These are phyloP conservation scores for Eurystomus gularis DNA, from an alignment of 2,113 vertebrate species.

Conservation along the genomic window DNA sequence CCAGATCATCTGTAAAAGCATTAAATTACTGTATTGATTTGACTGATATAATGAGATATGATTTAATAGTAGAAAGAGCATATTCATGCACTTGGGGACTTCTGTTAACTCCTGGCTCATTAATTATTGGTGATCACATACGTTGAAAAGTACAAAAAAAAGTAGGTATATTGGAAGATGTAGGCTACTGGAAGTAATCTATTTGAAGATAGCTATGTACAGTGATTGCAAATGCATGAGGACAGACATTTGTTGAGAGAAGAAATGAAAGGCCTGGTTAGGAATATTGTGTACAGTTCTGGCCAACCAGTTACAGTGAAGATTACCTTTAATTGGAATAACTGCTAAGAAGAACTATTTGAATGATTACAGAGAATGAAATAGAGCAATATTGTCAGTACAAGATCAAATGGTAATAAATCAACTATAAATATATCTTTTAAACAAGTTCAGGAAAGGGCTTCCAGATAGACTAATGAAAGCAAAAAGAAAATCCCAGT, in stretches of 20 bases:
- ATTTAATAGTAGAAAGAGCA: not conserved
- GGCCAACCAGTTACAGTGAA: not conserved
- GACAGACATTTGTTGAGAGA: not conserved
- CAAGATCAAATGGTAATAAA: not conserved
- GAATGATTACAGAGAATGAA: not conserved
- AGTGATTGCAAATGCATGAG: not conserved
- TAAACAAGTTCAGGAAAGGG: not conserved
- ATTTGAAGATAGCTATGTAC: not conserved
- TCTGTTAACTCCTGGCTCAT: not conserved
- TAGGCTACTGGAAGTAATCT: not conserved
- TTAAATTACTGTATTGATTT: not conserved
- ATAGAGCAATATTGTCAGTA: not conserved
- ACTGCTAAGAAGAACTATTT: not conserved
- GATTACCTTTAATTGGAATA: not conserved
- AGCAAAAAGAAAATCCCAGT: not conserved
- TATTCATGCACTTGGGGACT: not conserved
- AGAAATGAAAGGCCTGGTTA: not conserved
- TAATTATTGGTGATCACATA: not conserved
- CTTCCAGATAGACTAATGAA: not conserved
- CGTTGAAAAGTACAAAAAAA: not conserved
- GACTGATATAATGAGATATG: not conserved
- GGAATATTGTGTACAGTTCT: not conserved
- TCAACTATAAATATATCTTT: not conserved
- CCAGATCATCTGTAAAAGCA: not conserved
- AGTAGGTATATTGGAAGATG: not conserved